These are phyloP conservation scores for Acipenser transmontanus DNA, from an alignment of 2,797 vertebrate genomes.

Conservation along the genomic window DNA sequence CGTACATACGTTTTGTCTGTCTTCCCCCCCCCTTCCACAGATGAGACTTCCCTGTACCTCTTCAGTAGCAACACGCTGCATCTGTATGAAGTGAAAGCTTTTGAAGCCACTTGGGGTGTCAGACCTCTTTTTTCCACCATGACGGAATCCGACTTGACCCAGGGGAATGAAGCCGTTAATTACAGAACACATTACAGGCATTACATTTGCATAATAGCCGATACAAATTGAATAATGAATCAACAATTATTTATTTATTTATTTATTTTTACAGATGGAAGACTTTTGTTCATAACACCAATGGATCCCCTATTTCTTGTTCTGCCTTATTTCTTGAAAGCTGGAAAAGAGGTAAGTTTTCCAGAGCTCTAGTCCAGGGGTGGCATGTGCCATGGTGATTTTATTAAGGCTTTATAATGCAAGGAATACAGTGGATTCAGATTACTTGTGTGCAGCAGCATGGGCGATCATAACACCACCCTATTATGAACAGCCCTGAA, in stretches of 20 bases:
- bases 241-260: conserved; percentile 9
- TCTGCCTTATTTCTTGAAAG: conserved; percentile 78
- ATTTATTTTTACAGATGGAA: conserved; percentile 68
- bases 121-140: too few species aligned
- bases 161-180: too few species aligned
- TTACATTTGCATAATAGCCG: too few species aligned
- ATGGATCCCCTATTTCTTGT: conserved; percentile 88
- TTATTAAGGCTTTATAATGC: too few species aligned
- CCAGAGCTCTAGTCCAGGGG: not conserved
- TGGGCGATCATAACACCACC: too few species aligned
- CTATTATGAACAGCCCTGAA: too few species aligned
- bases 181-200: too few species aligned
- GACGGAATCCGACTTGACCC: too few species aligned
- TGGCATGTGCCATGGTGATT: not conserved
- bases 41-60: conserved; percentile 76
- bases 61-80: conserved; percentile 62
- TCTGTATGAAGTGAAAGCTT: conserved; percentile 90
- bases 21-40: conserved; percentile 52
- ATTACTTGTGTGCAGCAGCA: too few species aligned
- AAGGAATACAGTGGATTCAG: too few species aligned
- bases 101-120: conserved; percentile 39
- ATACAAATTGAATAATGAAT: too few species aligned
- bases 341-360: conserved; percentile 73
- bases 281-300: conserved; percentile 80
- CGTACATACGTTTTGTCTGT: not conserved